Evolutionary conservation across 2,888 invertebrate genomes (phyloP).

Genomic region (Drosophila neonasuta): DNA sequence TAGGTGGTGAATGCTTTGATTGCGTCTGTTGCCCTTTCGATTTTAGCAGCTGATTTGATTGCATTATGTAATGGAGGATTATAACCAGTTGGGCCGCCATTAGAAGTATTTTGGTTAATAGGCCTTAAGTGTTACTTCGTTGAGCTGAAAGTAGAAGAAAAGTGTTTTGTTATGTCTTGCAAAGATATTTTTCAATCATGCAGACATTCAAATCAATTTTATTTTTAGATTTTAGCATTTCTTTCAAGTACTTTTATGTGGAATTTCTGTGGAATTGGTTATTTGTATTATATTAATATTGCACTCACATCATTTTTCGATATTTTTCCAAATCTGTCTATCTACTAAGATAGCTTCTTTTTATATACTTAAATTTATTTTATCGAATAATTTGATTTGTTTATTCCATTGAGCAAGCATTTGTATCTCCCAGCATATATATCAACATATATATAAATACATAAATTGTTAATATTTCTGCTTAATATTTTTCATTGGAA

Average conservation of each 20-base stretch:
- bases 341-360: too few species aligned
- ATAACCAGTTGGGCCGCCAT: slow-evolving; percentile 14
- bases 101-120: slow-evolving; percentile 1
- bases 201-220: neutral
- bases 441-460: too few species aligned
- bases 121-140: neutral
- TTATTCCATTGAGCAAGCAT: too few species aligned
- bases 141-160: neutral
- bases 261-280: too few species aligned
- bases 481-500: too few species aligned
- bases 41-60: slow-evolving; percentile 47
- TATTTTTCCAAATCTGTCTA: neutral
- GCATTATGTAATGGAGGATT: slow-evolving; percentile 27
- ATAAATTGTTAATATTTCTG: too few species aligned
- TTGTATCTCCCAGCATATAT: neutral
- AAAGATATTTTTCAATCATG: neutral
- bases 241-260: too few species aligned
- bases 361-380: neutral
- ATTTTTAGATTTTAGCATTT: neutral
- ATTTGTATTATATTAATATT: too few species aligned
- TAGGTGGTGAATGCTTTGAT: slow-evolving; percentile 59
- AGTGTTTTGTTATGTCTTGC: neutral
- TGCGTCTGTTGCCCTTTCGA: slow-evolving; percentile 52
- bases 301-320: neutral
- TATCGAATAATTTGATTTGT: neutral